Evolutionary conservation across 1,140 invertebrate genomes (phyloP), one percentile per base, ranked within the genome.

Genomic region (Drosophila dunni): DNA sequence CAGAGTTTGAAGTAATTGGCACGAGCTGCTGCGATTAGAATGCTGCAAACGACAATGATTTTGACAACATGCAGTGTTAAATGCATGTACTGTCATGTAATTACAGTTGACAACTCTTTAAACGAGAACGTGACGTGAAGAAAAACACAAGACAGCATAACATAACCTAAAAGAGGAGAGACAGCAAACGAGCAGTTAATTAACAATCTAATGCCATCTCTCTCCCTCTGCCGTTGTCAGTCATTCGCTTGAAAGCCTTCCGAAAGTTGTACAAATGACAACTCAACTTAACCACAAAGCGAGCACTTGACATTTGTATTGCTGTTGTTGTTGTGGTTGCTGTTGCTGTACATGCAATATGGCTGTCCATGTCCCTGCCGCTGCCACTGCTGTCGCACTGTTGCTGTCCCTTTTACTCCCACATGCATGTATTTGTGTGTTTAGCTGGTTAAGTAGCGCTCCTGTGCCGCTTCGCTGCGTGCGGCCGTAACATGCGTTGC

Each of bases 181-280:
- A 73, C 64, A 57, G 60, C 3, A 51, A 29, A 20, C 38, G 38
- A 40, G 71, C 44, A 61, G 67, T 57, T 74, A 81, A 78, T 81
- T 81, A 65, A 77, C 79, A 74, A 65, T 63, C 62, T 38, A 9
- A 42, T 15, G 33, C 17, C 13, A n/a, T 13, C 10, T 7, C 8
- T 33, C 0, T 11, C 48, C 33, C n/a, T 2, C 42, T 38, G 11
- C 11, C n/a, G 29, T 40, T 33, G 1, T 8, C 58, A 45, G 15
- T 15, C 38, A 20, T n/a, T 10, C 63, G 11, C 3, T n/a, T 10
- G 24, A 24, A 24, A n/a, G 40, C 63, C 45, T 8, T 9, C 5
- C 17, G 45, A 46, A 20, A 7, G 45, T 20, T 7, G 36, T 10
- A 11, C 40, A 34, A 54, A 56, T 45, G 29, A 42, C 46, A 29